Percentiles rank a stretch among this genome's conserved stretches.
These are phyloP conservation scores for Carapus acus DNA, from an alignment of 2,797 vertebrate genomes.

Conservation along the genomic window DNA sequence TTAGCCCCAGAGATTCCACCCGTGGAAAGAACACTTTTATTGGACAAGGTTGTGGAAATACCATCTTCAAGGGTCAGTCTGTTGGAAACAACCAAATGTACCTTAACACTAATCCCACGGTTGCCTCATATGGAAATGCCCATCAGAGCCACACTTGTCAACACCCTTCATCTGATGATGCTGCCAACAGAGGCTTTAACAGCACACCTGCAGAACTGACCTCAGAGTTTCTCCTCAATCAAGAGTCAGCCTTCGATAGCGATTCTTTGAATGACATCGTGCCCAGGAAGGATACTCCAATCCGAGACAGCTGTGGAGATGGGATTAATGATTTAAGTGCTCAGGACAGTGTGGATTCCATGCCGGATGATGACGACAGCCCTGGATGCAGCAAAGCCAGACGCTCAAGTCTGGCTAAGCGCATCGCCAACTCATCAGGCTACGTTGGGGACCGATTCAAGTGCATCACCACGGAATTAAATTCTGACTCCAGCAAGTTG, in stretches of 20 bases:
- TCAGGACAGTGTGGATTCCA: conserved; percentile 45
- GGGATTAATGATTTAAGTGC: conserved; percentile 70
- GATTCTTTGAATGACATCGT: conserved; percentile 7
- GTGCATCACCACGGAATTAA: conserved; percentile 84
- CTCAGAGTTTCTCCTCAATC: background rate
- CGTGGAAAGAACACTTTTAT: conserved; percentile 11
- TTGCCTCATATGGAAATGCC: conserved; percentile 8
- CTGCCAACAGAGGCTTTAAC: background rate
- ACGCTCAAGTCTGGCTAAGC: conserved; percentile 80
- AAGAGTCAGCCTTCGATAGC: conserved; percentile 1
- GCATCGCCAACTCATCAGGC: conserved; percentile 86
- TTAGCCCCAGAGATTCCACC: conserved; percentile 3
- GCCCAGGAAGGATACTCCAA: background rate
- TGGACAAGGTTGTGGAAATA: conserved; percentile 10
- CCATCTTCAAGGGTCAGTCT: background rate
- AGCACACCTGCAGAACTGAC: background rate
- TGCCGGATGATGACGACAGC: conserved; percentile 67
- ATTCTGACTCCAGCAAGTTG: conserved; percentile 85
- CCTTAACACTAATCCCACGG: conserved; percentile 2
- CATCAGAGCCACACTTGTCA: background rate
- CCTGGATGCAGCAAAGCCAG: conserved; percentile 70
- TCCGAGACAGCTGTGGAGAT: conserved; percentile 43
- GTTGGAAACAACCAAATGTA: conserved; percentile 12
- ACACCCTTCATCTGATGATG: conserved; percentile 10
- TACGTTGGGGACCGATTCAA: conserved; percentile 87